These are phyloP conservation scores for Phataginus tricuspis DNA, from an alignment of 2,797 vertebrate species.

Conservation along the genomic window DNA sequence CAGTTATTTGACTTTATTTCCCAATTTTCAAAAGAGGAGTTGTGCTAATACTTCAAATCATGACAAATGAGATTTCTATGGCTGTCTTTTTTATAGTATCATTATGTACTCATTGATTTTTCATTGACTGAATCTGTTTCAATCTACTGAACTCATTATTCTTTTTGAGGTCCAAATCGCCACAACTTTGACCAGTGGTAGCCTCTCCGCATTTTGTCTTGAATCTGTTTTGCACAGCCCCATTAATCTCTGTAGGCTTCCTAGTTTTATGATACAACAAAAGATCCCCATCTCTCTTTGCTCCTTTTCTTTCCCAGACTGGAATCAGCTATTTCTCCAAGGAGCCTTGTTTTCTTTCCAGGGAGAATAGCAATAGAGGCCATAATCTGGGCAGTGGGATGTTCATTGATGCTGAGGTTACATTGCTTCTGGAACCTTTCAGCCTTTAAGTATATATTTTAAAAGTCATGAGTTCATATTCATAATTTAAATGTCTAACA, in stretches of 20 bases:
- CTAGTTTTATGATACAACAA: not conserved
- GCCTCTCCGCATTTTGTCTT: not conserved
- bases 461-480: not conserved
- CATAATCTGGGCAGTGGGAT: not conserved
- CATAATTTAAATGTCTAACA: not conserved
- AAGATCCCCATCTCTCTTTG: not conserved
- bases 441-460: not conserved
- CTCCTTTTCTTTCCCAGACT: not conserved
- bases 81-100: conserved; percentile 33
- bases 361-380: not conserved
- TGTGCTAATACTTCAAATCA: conserved; percentile 27
- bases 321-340: not conserved
- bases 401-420: not conserved
- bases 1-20: not conserved
- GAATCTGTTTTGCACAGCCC: not conserved
- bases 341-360: not conserved
- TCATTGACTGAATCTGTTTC: conserved; percentile 25
- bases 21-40: not conserved
- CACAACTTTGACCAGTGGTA: not conserved
- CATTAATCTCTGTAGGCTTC: not conserved
- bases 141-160: conserved; percentile 28
- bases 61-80: conserved; percentile 7
- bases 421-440: not conserved
- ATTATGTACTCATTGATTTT: conserved; percentile 18
- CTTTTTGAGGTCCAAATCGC: not conserved